Percentiles rank a stretch among this genome's conserved stretches.
These are phyloP conservation scores for Cirrhinus molitorella DNA, from an alignment of 2,797 vertebrate species.

Conservation along the genomic window DNA sequence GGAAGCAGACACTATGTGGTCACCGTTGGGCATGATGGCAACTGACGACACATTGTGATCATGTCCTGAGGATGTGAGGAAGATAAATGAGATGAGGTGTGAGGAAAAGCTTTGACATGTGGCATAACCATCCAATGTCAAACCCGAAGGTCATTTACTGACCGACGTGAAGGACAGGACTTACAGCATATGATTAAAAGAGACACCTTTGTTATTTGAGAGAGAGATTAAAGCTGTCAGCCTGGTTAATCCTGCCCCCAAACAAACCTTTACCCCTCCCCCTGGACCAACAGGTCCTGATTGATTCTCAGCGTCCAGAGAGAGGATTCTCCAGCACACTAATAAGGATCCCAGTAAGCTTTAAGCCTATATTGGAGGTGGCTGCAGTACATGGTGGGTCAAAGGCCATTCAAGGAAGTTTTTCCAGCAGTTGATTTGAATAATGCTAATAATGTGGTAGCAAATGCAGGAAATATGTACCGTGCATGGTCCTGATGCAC, in stretches of 20 bases:
- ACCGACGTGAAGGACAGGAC: neutral
- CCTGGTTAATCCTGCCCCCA: constrained; percentile 31
- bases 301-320: constrained; percentile 1
- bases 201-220: constrained; percentile 10
- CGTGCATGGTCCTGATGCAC: constrained; percentile 99
- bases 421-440: neutral
- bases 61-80: constrained; percentile 82
- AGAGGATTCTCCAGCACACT: constrained; percentile 22
- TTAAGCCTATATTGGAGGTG: constrained; percentile 3
- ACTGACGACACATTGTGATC: constrained; percentile 99
- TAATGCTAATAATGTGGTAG: neutral
- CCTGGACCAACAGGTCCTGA: neutral
- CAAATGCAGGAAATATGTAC: constrained; percentile 76
- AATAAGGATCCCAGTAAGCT: constrained; percentile 36
- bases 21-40: constrained; percentile 99
- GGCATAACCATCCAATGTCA: neutral
- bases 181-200: neutral
- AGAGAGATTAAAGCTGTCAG: constrained; percentile 27
- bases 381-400: neutral
- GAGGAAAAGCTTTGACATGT: neutral
- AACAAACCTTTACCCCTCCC: constrained; percentile 23
- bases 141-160: neutral
- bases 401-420: constrained; percentile 16
- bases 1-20: constrained; percentile 98
- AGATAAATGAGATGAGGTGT: neutral